Evolutionary conservation across 2,888 invertebrate species (phyloP), one percentile per base, ranked within the genome.

Genomic region (Sclerodermus sp.): DNA sequence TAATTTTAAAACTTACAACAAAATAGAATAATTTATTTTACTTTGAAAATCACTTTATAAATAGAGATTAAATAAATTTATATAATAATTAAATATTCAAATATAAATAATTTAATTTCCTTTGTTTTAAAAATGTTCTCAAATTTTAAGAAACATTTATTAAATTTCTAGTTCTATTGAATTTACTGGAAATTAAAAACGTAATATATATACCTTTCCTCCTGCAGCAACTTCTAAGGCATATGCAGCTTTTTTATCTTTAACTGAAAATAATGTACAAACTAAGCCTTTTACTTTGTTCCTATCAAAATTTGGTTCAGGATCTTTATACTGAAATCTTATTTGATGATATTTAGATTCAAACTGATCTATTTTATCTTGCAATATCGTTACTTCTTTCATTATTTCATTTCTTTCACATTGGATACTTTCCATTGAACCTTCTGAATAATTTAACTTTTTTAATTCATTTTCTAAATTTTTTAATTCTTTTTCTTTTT

Each of bases 141-240:
- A 16, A 23, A 31, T 49, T 47, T 32, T 15, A 15, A 30, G 38
- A 31, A n/a, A 49, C 36, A 40, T 36, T 38, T 36, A n/a, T 12
- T 31, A 43, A 5, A 30, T 32, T 15, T 16, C 10, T 18, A 10
- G 1, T 13, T 4, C 3, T 23, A 10, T 16, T 44, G n/a, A 32
- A 37, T 29, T n/a, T n/a, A n/a, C 45, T 41, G 1, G 34, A 39
- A 2, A 16, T 39, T 30, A n/a, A n/a, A n/a, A n/a, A n/a, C n/a
- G n/a, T n/a, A n/a, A n/a, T n/a, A n/a, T 38, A 79, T 82, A 78
- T 77, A 94, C 93, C 82, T 84, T 85, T 53, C 89, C 91, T 6
- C 94, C 94, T 13, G 92, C 93, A 8, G 89, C 88, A 14, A 89
- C 87, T 76, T 95, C 93, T 47, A 97, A 77, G 1, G 96, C 96